These are phyloP conservation scores for Tanypteryx hageni DNA, from an alignment of 2,888 invertebrate genomes.

Conservation along the genomic window DNA sequence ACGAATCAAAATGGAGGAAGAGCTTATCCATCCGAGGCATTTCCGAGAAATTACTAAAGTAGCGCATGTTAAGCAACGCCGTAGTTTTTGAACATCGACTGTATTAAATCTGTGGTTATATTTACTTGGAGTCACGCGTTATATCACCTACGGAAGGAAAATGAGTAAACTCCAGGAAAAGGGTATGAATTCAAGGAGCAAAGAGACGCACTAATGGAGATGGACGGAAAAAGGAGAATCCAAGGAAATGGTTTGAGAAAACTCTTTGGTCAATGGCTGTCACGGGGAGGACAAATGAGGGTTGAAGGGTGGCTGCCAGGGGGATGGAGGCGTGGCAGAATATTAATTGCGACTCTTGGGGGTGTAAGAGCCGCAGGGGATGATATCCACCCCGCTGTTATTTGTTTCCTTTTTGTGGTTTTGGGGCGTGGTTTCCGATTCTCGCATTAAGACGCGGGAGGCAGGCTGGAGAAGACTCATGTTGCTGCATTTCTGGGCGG, in stretches of 20 bases:
- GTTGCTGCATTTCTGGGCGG: too few species aligned
- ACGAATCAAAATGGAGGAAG: neutral
- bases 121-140: neutral
- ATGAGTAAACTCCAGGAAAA: neutral
- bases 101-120: neutral
- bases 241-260: conserved; percentile 47
- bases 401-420: conserved; percentile 26
- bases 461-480: too few species aligned
- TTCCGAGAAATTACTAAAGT: neutral
- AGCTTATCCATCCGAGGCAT: neutral
- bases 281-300: conserved; percentile 53
- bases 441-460: neutral
- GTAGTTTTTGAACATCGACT: neutral
- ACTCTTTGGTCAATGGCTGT: conserved; percentile 39
- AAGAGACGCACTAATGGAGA: conserved; percentile 40
- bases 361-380: neutral
- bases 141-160: neutral
- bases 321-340: conserved; percentile 42
- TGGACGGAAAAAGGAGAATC: conserved; percentile 17
- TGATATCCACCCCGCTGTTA: conserved; percentile 28
- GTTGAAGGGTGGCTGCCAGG: conserved; percentile 30
- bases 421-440: conserved; percentile 42
- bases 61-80: neutral
- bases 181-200: neutral
- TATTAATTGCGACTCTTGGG: conserved; percentile 39